Base-by-base conservation (phyloP, 64 coral and sea anemone genomes). In the Stichodactyla helianthus region DNA sequence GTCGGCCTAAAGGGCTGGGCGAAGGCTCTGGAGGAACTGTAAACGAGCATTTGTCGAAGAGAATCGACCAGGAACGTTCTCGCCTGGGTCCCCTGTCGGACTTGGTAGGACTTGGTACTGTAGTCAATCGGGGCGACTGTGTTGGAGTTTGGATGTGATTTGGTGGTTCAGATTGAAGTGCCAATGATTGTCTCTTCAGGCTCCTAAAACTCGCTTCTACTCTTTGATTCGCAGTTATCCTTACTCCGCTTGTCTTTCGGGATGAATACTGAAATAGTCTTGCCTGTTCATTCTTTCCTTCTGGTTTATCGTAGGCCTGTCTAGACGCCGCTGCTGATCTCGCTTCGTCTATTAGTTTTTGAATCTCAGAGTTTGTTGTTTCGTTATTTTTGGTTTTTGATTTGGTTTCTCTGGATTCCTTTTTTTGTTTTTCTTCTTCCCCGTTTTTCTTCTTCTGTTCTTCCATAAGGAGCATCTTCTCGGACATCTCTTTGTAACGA, bases 401-500 rank as follows among this genome's bases (percentile, higher is more conserved):
- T 82, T 82, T 82, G 9, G n/a, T 54, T 10, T 82, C 79, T 28
- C 79, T 82, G 79, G 27, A 54, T 25, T 84, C 59, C 6, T 84
- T 84, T 23, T 84, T 50, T 35, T 63, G 52, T 60, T 54, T 19
- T 5, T 81, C 50, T 54, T 81, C 51, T 81, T 81, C 78, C 53
- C 53, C 35, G 0, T 81, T 50, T 7, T 52, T 20, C 16, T 53
- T 28, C 12, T n/a, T 2, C n/a, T 81, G 78, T 53, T 19, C n/a
- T 12, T 28, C 10, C 68, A 74, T 26, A 26, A 27, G n/a, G 10
- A 26, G 68, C 68, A 74, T 74, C 68, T 74, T 82, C 12, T 84
- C 83, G 0, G 59, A 58, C 59, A 58, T 84, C 5, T 84, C 83
- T 60, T 84, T 57, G 59, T 84, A 84, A 6, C 85, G 77, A 68